These are phyloP conservation scores for Elaeidobius kamerunicus DNA, from an alignment of 2,888 invertebrate species.

Conservation along the genomic window DNA sequence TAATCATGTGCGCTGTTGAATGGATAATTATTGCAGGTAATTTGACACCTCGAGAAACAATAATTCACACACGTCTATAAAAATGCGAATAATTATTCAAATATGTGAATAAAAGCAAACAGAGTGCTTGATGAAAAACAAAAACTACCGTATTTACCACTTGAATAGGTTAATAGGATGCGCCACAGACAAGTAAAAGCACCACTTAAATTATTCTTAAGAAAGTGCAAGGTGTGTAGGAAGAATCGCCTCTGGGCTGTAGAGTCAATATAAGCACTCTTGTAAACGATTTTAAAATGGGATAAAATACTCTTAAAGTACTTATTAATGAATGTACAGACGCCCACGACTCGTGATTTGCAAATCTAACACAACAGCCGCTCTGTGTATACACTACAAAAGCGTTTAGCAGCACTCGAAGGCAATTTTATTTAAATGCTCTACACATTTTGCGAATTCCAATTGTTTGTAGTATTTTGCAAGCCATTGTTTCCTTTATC, in stretches of 20 bases:
- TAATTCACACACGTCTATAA: conserved; percentile 26
- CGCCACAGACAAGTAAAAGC: conserved; percentile 31
- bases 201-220: conserved; percentile 33
- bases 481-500: neutral
- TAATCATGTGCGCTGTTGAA: neutral
- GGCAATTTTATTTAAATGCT: conserved; percentile 31
- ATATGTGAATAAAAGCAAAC: conserved; percentile 17
- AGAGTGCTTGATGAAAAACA: conserved; percentile 22
- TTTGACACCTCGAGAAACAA: conserved; percentile 25
- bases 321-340: conserved; percentile 34
- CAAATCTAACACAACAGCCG: conserved; percentile 32
- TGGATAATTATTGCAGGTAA: conserved; percentile 9
- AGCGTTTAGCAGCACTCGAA: conserved; percentile 30
- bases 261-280: conserved; percentile 36
- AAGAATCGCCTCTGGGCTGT: conserved; percentile 31
- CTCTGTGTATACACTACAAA: conserved; percentile 31
- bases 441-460: conserved; percentile 27
- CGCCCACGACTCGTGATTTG: conserved; percentile 37
- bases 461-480: conserved; percentile 16
- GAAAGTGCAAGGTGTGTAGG: conserved; percentile 34
- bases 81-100: conserved; percentile 23
- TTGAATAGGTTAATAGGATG: conserved; percentile 37
- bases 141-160: conserved; percentile 30
- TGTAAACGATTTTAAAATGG: conserved; percentile 33
- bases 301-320: conserved; percentile 32